Evolutionary conservation across 1,140 invertebrate species (phyloP), one percentile per base, ranked within the genome.

Genomic region (Limonius californicus): DNA sequence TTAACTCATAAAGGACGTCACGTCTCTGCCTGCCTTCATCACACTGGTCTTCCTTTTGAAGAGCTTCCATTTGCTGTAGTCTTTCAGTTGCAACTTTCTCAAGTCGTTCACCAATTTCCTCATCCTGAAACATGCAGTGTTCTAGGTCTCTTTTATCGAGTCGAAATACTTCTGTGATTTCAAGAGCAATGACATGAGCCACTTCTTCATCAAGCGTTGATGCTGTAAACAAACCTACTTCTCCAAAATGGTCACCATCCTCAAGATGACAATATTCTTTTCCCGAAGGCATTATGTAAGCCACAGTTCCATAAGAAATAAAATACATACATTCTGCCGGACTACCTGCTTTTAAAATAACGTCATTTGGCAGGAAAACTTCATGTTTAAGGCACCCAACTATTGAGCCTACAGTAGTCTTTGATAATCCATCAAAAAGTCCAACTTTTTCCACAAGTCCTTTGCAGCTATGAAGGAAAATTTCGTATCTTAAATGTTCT

Each of bases 281-380:
- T 68, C 69, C 79, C 2, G 64, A 60, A 39, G 59, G 67, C 1
- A 77, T 78, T 32, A 79, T 79, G 12, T 82, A 71, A 0, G 79
- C 79, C 4, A 83, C 79, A 0, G 81, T 82, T 11, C 82, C 82
- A 7, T 74, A 77, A 30, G 74, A 72, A n/a, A 84, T 75, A 30
- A 82, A 82, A 61, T 76, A 82, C 66, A 83, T 74, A 4, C 73
- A 72, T 11, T 79, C 70, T 0, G 79, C 78, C 0, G 54, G 56
- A 0, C 72, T 77, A 2, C 76, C 76, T 3, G 75, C 73, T 62
- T 75, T 73, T 1, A 83, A 73, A n/a, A 84, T 78, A 1, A 78
- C 62, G 32, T 84, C 81, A 53, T 80, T 79, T 1, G 76, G 63
- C 23, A 83, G 73, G 62, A 76, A 82, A 60, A 83, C 74, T 66